A percentile compares a stretch with the other conserved stretches of the same genome.
Conservation (phyloP, 2,888 invertebrate species). For the Drosophila nr. fundita region DNA sequence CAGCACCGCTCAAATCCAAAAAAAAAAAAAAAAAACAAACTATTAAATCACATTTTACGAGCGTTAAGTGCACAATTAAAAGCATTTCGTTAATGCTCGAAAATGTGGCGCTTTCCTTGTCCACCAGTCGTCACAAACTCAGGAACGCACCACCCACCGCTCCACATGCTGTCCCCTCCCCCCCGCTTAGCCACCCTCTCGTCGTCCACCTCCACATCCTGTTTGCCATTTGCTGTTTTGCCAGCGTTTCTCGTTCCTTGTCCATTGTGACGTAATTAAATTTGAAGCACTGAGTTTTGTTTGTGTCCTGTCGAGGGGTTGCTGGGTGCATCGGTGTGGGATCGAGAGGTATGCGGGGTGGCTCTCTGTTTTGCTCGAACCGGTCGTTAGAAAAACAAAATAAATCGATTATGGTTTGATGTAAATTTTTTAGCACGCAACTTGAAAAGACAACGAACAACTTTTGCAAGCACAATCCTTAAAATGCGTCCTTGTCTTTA, state of each 20-base stretch:
- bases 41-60: conserved; percentile 80
- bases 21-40: conserved; percentile 38
- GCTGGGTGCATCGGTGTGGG: conserved; percentile 10
- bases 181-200: neutral
- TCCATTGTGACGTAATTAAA: conserved; percentile 67
- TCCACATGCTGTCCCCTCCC: neutral
- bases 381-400: conserved; percentile 26
- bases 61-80: conserved; percentile 80
- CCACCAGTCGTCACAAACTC: conserved; percentile 7
- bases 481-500: conserved; percentile 5
- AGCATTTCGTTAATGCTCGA: conserved; percentile 74
- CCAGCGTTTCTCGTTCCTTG: conserved; percentile 15
- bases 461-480: conserved; percentile 1
- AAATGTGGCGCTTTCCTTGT: conserved; percentile 62
- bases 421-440: conserved; percentile 37
- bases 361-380: neutral
- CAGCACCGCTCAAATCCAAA: neutral
- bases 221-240: conserved; percentile 27
- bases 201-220: neutral
- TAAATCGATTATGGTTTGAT: conserved; percentile 62
- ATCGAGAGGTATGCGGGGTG: conserved; percentile 3
- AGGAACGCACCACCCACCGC: neutral
- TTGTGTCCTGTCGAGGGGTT: neutral
- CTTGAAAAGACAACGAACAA: conserved; percentile 9
- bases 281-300: conserved; percentile 43